Percentiles rank a stretch among this genome's conserved stretches.
Evolutionary conservation across 2,113 vertebrate genomes (phyloP).

Genomic region (Aleadryas rufinucha): DNA sequence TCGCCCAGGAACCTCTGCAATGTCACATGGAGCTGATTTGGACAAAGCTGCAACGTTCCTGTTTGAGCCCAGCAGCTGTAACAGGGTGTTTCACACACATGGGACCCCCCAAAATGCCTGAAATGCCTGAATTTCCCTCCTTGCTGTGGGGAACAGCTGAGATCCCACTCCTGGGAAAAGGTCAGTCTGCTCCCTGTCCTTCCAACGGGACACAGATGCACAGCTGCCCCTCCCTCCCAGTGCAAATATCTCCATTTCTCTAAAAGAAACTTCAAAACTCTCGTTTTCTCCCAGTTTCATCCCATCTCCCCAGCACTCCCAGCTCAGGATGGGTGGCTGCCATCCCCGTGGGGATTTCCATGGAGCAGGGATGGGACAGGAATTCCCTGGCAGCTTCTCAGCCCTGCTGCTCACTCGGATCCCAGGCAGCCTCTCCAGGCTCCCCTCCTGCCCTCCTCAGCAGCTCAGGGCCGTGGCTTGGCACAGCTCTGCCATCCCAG

Average conservation of each 20-base stretch:
- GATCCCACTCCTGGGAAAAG: neutral
- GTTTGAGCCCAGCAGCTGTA: neutral
- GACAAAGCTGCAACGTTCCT: neutral
- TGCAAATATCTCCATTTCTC: neutral
- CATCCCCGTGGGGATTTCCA: neutral
- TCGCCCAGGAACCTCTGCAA: neutral
- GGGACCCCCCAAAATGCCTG: neutral
- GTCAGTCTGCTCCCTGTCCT: neutral
- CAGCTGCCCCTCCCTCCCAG: too few species aligned
- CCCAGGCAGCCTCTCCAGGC: neutral
- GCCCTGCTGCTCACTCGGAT: neutral
- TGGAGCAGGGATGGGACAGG: neutral
- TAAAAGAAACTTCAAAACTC: neutral
- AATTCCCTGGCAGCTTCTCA: neutral
- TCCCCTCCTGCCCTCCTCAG: neutral
- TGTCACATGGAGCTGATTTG: neutral
- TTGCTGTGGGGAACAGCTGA: neutral
- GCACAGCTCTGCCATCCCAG: neutral
- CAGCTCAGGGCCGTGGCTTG: neutral
- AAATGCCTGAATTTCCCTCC: neutral
- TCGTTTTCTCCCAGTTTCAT: neutral
- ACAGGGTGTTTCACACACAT: neutral
- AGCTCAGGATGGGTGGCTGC: neutral
- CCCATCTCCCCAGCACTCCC: neutral
- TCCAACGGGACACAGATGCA: neutral